Evolutionary conservation across 2,888 invertebrate genomes (phyloP), one percentile per base, ranked within the genome.

Genomic region (Troides aeacus): DNA sequence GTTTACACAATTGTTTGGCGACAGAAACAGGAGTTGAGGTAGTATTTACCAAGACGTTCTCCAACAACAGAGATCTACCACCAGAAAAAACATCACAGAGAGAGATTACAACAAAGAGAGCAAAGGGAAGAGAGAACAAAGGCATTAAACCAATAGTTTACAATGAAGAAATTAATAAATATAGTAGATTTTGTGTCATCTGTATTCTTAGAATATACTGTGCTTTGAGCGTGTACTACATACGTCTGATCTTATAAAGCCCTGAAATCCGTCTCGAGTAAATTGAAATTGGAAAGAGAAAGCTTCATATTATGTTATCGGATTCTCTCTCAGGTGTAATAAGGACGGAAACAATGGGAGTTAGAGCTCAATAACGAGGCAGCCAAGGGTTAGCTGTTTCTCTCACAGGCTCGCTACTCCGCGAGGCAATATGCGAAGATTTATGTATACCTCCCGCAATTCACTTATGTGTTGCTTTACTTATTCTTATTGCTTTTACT

Each of bases 281-380:
- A 92, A 92, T 92, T 92, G 92, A 92, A 93, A 93, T 92, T 85
- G 84, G 86, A 93, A 83, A 74, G 89, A 90, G 93, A 93, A 72
- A 74, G 86, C 81, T 76, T 71, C 78, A 71, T 73, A 72, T 64
- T 72, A 72, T 74, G 74, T 72, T 74, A 73, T 74, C 72, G 73
- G 70, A 67, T 73, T 78, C 76, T 68, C 75, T 68, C 64, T 60
- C 70, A 70, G 15, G 88, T 72, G 74, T 42, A 84, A 90, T 77
- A 82, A 77, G 79, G 89, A 89, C 74, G 71, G 78, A 75, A 73
- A 73, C 69, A 78, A 76, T 84, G 80, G 87, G 90, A 87, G 92
- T 93, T 92, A 93, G 93, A 92, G 92, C 86, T 90, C 90, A 93
- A 93, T 93, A 93, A 93, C 93, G 93, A 93, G 92, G 83, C 85